These are phyloP conservation scores for Phylloscopus whistleri DNA, from an alignment of 2,113 vertebrate species.

Conservation along the genomic window DNA sequence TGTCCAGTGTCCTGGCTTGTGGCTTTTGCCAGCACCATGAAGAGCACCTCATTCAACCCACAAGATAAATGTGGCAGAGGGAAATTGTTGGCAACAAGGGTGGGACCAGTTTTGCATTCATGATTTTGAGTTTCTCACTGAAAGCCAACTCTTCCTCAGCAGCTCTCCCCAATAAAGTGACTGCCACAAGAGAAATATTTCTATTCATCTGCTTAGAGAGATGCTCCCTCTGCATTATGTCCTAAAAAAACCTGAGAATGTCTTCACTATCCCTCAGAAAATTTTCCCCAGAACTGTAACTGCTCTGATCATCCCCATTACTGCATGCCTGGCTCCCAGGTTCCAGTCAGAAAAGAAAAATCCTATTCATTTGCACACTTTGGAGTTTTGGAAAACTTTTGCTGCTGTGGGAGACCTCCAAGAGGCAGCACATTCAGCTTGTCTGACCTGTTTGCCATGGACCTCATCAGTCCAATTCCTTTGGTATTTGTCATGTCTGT, in stretches of 20 bases:
- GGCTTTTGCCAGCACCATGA: background rate
- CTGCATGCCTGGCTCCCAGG: background rate
- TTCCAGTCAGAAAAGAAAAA: background rate
- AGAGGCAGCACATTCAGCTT: background rate
- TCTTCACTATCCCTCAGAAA: background rate
- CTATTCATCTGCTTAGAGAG: background rate
- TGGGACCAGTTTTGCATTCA: background rate
- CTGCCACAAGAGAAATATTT: background rate
- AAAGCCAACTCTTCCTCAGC: background rate
- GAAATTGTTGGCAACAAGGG: background rate
- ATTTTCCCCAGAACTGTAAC: background rate
- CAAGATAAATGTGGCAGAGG: background rate
- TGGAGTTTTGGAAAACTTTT: background rate
- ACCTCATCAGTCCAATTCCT: background rate
- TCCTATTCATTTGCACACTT: background rate
- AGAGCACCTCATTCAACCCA: background rate
- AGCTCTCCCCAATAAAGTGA: background rate
- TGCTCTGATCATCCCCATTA: background rate
- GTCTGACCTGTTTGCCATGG: background rate
- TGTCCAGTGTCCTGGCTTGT: background rate
- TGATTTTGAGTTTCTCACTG: background rate
- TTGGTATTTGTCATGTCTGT: fast-evolving
- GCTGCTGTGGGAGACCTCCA: background rate
- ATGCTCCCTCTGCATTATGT: background rate
- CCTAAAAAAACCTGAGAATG: background rate